phyloP scores from a whole-genome alignment of 2,113 vertebrate genomes.

The Orycteropus afer region DNA sequence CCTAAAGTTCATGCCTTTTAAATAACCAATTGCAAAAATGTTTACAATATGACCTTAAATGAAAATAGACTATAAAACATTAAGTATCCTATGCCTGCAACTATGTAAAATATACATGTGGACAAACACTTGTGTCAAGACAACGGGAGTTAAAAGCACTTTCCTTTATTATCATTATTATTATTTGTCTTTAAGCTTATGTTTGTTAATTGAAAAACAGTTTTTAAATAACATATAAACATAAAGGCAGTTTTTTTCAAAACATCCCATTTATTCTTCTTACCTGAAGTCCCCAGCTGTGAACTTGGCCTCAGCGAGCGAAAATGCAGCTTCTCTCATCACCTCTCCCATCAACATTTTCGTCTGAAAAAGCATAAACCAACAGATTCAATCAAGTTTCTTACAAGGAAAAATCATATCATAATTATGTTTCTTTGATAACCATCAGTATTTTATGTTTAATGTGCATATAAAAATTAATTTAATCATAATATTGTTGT shows the following conservation, averaged over 20 bases:
- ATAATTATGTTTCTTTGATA: not conserved
- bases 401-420: not conserved
- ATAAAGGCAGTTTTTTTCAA: conserved; percentile 34
- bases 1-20: not conserved
- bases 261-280: conserved; percentile 49
- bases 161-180: not conserved
- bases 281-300: conserved; percentile 99
- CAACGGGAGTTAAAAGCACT: not conserved
- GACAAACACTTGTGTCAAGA: not conserved
- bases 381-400: conserved; percentile 30
- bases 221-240: conserved; percentile 43
- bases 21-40: not conserved
- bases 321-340: conserved; percentile 99
- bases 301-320: conserved; percentile 98
- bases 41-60: not conserved
- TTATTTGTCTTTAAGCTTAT: not conserved
- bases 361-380: conserved; percentile 87
- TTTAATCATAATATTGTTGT: not conserved
- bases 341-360: conserved; percentile 99
- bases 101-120: not conserved
- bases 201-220: not conserved
- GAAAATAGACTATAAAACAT: not conserved
- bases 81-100: not conserved
- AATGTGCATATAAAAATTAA: not conserved
- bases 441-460: not conserved